Evolutionary conservation across 2,113 vertebrate species (phyloP).

Genomic region (Stictonetta naevosa): DNA sequence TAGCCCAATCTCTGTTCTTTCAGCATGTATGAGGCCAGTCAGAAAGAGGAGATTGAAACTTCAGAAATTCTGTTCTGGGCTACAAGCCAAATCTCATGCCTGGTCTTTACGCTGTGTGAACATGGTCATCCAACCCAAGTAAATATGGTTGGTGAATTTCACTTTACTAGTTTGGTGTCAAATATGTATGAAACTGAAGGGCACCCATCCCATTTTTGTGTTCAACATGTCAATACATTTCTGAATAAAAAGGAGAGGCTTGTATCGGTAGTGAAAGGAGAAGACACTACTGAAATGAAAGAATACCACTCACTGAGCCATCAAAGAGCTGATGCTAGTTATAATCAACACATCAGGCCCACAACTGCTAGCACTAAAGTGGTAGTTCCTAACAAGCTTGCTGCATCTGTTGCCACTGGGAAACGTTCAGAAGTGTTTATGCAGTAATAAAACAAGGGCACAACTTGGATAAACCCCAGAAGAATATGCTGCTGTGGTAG

Average conservation of each 20-base stretch:
- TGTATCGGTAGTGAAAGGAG: not conserved
- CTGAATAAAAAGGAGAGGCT: not conserved
- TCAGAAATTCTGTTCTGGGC: not conserved
- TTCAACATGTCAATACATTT: not conserved
- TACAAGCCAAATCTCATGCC: not conserved
- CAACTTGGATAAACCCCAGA: not conserved
- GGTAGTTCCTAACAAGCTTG: not conserved
- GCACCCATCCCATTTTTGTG: not conserved
- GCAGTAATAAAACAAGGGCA: not conserved
- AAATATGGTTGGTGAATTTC: not conserved
- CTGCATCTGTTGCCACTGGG: not conserved
- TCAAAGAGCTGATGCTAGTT: not conserved
- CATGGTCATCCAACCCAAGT: not conserved
- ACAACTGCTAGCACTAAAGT: rapidly evolving
- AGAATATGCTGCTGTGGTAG: not conserved
- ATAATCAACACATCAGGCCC: rapidly evolving
- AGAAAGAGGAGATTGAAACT: not conserved
- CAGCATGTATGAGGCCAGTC: rapidly evolving
- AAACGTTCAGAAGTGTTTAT: not conserved
- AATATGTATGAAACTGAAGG: rapidly evolving
- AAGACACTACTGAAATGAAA: not conserved
- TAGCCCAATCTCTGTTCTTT: not conserved
- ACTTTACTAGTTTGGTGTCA: not conserved
- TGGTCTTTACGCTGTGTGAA: not conserved
- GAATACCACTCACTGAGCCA: rapidly evolving